Conservation (phyloP, 2,888 invertebrate species). For the Fissipunctia ypsillon region DNA sequence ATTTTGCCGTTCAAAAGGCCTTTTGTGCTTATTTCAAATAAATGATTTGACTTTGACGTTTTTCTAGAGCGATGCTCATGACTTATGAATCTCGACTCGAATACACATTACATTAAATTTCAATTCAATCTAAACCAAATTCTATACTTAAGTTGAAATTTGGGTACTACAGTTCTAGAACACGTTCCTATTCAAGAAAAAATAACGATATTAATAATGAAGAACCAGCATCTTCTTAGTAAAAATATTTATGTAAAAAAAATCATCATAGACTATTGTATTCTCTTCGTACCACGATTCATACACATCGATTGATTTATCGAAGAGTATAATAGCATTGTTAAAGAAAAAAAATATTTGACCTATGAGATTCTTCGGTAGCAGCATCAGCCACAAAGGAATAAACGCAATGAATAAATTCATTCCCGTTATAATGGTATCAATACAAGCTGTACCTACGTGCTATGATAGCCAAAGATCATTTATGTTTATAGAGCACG, state of each 20-base stretch:
- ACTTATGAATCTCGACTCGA: not conserved
- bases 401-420: not conserved
- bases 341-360: conserved; percentile 31
- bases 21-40: too few species aligned
- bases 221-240: not conserved
- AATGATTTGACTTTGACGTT: too few species aligned
- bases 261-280: conserved; percentile 36
- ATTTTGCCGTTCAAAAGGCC: too few species aligned
- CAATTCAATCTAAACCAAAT: not conserved
- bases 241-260: conserved; percentile 43
- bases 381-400: not conserved
- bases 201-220: not conserved
- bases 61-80: not conserved
- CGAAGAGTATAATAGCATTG: conserved; percentile 51
- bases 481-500: conserved; percentile 30
- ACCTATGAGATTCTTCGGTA: conserved; percentile 5
- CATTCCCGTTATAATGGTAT: not conserved
- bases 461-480: not conserved
- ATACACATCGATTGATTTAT: conserved; percentile 26
- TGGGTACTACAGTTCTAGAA: not conserved
- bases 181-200: not conserved
- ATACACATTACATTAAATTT: not conserved
- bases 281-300: not conserved
- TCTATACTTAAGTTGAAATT: not conserved
- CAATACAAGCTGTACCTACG: conserved; percentile 1